These are phyloP conservation scores for Scaptomyza flava DNA, from an alignment of 2,888 invertebrate genomes.

Conservation along the genomic window DNA sequence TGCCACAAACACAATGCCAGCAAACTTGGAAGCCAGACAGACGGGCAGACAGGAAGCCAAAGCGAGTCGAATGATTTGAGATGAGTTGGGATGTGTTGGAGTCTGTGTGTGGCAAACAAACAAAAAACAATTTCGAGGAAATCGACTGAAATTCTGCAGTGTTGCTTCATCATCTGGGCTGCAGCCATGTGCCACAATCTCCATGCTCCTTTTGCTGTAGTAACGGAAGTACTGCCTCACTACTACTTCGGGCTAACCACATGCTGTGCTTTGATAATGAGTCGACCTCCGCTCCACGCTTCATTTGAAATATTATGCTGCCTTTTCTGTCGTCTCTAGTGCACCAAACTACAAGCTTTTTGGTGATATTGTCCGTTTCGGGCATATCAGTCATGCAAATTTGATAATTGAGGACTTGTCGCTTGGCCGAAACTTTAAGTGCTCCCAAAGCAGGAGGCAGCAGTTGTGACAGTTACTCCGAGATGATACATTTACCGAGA, in stretches of 20 bases:
- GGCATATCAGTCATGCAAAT: slow-evolving; percentile 77
- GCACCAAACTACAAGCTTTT: slow-evolving; percentile 12
- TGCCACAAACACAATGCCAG: slow-evolving; percentile 63
- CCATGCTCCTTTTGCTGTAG: slow-evolving; percentile 27
- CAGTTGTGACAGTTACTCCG: slow-evolving; percentile 22
- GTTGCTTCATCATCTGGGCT: slow-evolving; percentile 71
- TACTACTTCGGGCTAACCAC: slow-evolving; percentile 74
- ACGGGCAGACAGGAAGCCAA: slow-evolving; percentile 60
- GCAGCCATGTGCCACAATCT: slow-evolving; percentile 46
- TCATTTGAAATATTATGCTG: slow-evolving; percentile 78
- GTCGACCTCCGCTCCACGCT: slow-evolving; percentile 57
- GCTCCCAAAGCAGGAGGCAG: slow-evolving; percentile 24
- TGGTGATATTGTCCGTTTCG: slow-evolving; percentile 26
- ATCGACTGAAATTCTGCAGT: slow-evolving; percentile 80
- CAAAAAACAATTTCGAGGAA: slow-evolving; percentile 79
- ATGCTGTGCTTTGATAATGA: slow-evolving; percentile 81
- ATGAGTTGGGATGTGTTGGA: slow-evolving; percentile 7
- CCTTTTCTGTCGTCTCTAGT: not conserved
- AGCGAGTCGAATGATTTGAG: slow-evolving; percentile 27
- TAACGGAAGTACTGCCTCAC: slow-evolving; percentile 60
- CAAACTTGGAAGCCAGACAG: slow-evolving; percentile 35
- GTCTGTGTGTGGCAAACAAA: slow-evolving; percentile 65
- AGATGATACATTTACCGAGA: slow-evolving; percentile 41
- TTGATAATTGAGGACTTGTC: slow-evolving; percentile 79
- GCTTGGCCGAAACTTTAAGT: slow-evolving; percentile 74